These are phyloP conservation scores for Melanogrammus aeglefinus DNA, from an alignment of 2,797 vertebrate species.

Conservation along the genomic window DNA sequence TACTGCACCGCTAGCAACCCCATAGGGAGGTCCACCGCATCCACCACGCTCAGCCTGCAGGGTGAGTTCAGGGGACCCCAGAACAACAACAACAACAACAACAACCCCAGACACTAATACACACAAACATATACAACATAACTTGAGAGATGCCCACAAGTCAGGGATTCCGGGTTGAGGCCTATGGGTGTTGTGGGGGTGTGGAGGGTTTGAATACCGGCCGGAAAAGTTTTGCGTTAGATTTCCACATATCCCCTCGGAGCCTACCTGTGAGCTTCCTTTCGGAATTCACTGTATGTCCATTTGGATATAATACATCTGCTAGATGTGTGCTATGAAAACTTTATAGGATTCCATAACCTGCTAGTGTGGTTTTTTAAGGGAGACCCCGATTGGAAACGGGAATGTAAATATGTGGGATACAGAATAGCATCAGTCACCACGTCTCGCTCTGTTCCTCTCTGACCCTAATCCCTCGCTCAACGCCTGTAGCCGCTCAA, in stretches of 20 bases:
- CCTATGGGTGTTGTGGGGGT: not conserved
- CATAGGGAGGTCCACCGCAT: constrained; percentile 75
- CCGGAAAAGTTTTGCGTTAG: not conserved
- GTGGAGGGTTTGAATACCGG: too few species aligned
- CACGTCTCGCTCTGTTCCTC: not conserved
- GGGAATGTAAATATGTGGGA: not conserved
- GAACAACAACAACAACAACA: not conserved
- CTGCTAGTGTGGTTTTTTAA: not conserved
- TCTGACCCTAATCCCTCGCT: not conserved
- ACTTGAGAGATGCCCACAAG: not conserved
- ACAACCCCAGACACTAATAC: not conserved
- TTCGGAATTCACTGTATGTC: not conserved
- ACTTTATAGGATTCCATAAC: not conserved
- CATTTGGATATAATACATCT: not conserved
- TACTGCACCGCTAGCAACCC: constrained; percentile 79
- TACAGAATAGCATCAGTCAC: not conserved
- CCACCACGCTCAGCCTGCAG: constrained; percentile 66
- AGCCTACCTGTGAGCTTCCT: not conserved
- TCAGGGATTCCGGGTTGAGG: not conserved
- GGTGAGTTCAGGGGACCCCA: constrained; percentile 62
- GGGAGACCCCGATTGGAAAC: not conserved
- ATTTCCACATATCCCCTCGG: not conserved
- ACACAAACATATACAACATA: not conserved
- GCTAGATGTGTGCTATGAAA: not conserved
- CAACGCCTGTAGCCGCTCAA: not conserved